Base-by-base conservation (phyloP, 2,797 vertebrate genomes). In the Hippoglossus hippoglossus region DNA sequence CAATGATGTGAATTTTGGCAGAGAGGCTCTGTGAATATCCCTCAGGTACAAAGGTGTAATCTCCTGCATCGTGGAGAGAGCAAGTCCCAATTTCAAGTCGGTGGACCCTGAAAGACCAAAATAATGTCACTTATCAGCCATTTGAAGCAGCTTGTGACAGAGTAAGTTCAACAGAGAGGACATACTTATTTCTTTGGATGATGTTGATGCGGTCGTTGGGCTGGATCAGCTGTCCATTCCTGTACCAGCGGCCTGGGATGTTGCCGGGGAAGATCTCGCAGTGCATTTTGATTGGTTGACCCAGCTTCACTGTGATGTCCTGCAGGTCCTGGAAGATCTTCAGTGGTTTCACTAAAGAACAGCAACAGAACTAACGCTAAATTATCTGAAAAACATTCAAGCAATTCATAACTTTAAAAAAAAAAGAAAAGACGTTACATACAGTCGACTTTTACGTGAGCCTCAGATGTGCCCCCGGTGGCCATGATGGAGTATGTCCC, bases 41-140 rank as follows among this genome's bases (percentile, higher is more conserved):
- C 71, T 99, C 98, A 13, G 97, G 98, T 69, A 98, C 92, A 89
- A 99, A 99, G 49, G 95, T 96, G 78, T 99, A 99, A 75, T 99
- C 97, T 54, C 96, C 98, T 63, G 96, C 94, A 80, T 99, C 98
- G 15, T 98, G 96, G 75, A 96, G 91, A 41, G 95, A 91, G 81
- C 94, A 68, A 12, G 85, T 87, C 22, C 86, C 93, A 82, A 99
- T 93, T 75, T 98, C 94, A 85, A 99, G 91, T 73, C 95, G 95
- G 87, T 99, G 98, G 84, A 94, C 93, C 91, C 98, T 99, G 86
- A 55, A 70, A 83, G 61, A 46, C 2, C 4, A 53, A 69, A 54
- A 51, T 28, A 0, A 51, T n/a, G 0, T 66, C 19, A 49, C 24
- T 62, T 22, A 52, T 18, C 13, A 2, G 19, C n/a, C 50, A 10